Evolutionary conservation across 2,113 vertebrate species (phyloP).

Genomic region (Hyperopisus bebe): DNA sequence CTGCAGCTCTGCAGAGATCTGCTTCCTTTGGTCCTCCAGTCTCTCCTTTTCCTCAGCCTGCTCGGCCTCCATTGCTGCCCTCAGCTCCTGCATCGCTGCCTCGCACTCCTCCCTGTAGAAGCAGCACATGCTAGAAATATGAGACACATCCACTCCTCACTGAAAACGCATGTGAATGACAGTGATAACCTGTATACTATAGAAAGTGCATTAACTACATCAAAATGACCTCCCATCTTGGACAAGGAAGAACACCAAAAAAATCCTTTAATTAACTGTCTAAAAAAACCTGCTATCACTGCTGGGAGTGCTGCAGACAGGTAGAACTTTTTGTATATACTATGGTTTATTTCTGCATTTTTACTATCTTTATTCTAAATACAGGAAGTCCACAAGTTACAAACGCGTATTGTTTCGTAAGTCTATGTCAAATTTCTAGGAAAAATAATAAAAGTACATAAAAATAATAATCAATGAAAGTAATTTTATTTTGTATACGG

Average conservation of each 20-base stretch:
- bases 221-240: not conserved
- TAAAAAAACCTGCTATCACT: not conserved
- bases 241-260: not conserved
- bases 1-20: constrained; percentile 52
- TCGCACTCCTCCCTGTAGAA: constrained; percentile 65
- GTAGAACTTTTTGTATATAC: not conserved
- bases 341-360: not conserved
- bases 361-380: not conserved
- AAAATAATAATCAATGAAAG: not conserved
- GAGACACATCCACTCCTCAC: not conserved
- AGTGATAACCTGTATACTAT: not conserved
- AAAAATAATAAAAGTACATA: not conserved
- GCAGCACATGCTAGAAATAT: not conserved
- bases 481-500: not conserved
- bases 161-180: not conserved
- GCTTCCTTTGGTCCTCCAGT: constrained; percentile 58
- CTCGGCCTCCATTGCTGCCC: constrained; percentile 49
- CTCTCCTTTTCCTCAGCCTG: constrained; percentile 39
- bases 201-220: not conserved
- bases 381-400: not conserved
- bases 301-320: not conserved
- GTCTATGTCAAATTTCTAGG: not conserved
- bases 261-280: not conserved
- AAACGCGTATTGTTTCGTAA: not conserved
- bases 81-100: constrained; percentile 47